phyloP scores from a whole-genome alignment of 2,888 invertebrate species.

The Agriopis marginaria region DNA sequence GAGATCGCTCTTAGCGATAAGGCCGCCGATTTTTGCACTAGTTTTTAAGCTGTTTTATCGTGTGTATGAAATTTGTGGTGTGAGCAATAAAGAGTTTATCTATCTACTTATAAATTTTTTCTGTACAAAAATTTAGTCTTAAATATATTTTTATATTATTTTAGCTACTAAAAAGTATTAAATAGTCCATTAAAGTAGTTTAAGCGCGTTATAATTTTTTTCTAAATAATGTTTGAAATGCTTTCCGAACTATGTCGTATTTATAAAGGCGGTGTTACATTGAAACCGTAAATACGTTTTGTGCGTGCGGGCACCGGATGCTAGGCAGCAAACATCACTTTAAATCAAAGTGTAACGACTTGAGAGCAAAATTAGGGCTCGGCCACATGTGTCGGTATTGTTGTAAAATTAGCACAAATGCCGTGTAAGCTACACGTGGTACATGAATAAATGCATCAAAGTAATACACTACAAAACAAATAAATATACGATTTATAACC shows the following conservation, averaged over 20 bases:
- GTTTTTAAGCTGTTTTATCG: not conserved
- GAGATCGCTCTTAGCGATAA: no score
- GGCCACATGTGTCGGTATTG: constrained; percentile 53
- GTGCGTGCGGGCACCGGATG: constrained; percentile 65
- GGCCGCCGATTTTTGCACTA: no score
- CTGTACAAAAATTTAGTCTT: no score
- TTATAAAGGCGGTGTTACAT: constrained; percentile 54
- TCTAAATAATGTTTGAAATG: not conserved
- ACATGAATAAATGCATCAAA: not conserved
- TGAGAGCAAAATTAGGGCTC: constrained; percentile 51
- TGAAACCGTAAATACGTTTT: constrained; percentile 59
- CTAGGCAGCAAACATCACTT: constrained; percentile 67
- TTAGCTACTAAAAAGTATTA: no score
- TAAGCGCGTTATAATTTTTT: no score
- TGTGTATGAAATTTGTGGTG: not conserved
- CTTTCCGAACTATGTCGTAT: constrained; percentile 25
- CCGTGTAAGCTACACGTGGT: constrained; percentile 2
- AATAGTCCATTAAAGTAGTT: no score
- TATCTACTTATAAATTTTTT: no score
- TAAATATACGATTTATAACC: no score
- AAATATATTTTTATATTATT: no score
- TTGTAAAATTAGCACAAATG: constrained; percentile 34
- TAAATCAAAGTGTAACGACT: constrained; percentile 67
- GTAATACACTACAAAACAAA: no score
- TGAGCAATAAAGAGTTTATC: no score